These are phyloP conservation scores for Lophotis ruficrista DNA, from an alignment of 2,113 vertebrate genomes.

Conservation along the genomic window DNA sequence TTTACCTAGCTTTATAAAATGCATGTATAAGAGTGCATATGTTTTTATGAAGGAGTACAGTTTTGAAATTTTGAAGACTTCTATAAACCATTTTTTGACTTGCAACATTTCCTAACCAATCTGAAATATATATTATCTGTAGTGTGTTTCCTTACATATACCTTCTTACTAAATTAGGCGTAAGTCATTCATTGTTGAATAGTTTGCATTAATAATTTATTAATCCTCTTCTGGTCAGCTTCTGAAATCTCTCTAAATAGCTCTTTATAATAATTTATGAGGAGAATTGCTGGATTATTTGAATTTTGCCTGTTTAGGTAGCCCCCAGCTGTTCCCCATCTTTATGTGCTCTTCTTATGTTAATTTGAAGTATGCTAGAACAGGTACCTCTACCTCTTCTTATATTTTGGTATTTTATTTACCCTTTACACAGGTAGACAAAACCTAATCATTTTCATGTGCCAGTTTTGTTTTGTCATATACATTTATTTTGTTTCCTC, in stretches of 20 bases:
- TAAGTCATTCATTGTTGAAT: not conserved
- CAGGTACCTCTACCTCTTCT: not conserved
- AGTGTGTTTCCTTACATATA: not conserved
- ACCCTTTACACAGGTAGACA: not conserved
- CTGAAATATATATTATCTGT: not conserved
- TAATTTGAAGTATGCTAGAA: not conserved
- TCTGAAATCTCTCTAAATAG: not conserved
- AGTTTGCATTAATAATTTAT: not conserved
- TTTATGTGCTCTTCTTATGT: not conserved
- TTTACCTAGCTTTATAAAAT: not conserved
- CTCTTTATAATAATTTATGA: not conserved
- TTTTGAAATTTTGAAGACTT: not conserved
- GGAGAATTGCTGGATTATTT: not conserved
- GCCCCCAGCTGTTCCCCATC: not conserved
- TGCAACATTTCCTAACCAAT: not conserved
- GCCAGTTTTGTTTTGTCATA: not conserved
- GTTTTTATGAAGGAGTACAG: not conserved
- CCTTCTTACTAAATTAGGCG: not conserved
- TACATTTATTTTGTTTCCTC: not conserved
- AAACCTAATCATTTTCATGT: not conserved
- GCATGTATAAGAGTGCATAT: not conserved
- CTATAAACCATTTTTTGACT: not conserved
- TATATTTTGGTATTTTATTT: not conserved
- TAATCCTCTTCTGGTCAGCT: not conserved
- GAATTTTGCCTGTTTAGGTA: not conserved